phyloP scores from a whole-genome alignment of 2,888 invertebrate species.

The Criorhina ranunculi region DNA sequence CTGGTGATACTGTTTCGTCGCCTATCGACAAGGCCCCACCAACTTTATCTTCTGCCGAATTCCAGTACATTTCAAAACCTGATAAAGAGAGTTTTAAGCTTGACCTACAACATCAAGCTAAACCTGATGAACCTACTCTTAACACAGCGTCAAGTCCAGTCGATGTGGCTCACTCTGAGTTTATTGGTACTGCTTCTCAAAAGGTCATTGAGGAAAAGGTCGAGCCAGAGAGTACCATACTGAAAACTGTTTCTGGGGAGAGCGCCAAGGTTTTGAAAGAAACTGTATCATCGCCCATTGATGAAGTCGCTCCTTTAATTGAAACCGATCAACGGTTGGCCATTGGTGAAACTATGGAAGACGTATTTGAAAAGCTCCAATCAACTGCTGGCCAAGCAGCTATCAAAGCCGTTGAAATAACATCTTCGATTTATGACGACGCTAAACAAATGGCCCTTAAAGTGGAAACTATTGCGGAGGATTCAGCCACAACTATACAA shows the following conservation, averaged over 20 bases:
- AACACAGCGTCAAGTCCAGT: conserved; percentile 68
- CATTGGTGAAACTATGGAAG: conserved; percentile 48
- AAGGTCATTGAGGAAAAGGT: not conserved
- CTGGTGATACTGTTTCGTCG: conserved; percentile 78
- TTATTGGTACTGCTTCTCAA: conserved; percentile 9
- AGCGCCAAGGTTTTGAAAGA: conserved; percentile 45
- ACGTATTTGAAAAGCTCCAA: conserved; percentile 40
- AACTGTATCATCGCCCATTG: conserved; percentile 69
- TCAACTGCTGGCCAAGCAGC: conserved; percentile 52
- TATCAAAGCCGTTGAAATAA: conserved; percentile 64
- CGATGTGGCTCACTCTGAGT: conserved; percentile 51
- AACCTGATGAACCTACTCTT: conserved; percentile 73
- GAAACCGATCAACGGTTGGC: conserved; percentile 53
- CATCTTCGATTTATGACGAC: conserved; percentile 55
- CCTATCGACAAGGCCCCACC: conserved; percentile 80
- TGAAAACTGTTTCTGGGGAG: conserved; percentile 49
- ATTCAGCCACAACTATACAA: conserved; percentile 63
- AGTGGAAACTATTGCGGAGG: conserved; percentile 62
- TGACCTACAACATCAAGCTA: conserved; percentile 34
- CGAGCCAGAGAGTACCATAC: not conserved
- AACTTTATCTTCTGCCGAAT: conserved; percentile 65
- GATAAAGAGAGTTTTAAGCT: conserved; percentile 55
- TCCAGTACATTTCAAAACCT: conserved; percentile 38
- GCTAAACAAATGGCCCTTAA: conserved; percentile 68
- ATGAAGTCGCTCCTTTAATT: conserved; percentile 31